A percentile compares a stretch with the other conserved stretches of the same genome.
phyloP scores from a whole-genome alignment of 2,888 invertebrate species.

The Synanthedon tipuliformis region DNA sequence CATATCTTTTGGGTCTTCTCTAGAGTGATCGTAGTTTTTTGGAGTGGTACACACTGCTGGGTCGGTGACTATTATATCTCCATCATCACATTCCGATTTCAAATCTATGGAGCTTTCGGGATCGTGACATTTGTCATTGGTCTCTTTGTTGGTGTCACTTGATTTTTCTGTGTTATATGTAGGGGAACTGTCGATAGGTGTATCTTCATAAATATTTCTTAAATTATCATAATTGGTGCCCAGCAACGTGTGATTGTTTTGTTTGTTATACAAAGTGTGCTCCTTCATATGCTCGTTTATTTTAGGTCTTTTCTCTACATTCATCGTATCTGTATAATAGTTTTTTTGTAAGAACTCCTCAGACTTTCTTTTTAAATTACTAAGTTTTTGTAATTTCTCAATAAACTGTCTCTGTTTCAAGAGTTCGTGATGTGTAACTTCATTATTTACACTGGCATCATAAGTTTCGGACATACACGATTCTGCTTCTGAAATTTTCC shows the following conservation, averaged over 20 bases:
- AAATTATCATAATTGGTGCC: constrained; percentile 40
- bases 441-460: constrained; percentile 32
- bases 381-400: constrained; percentile 56
- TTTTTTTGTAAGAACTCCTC: constrained; percentile 57
- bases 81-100: constrained; percentile 62
- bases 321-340: constrained; percentile 45
- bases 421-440: constrained; percentile 33
- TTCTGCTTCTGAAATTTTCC: constrained; percentile 38
- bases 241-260: constrained; percentile 31
- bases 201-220: constrained; percentile 48
- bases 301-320: constrained; percentile 53
- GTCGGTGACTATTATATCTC: constrained; percentile 57
- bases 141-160: constrained; percentile 26
- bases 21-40: constrained; percentile 40
- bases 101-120: constrained; percentile 37
- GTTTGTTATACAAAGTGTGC: constrained; percentile 24
- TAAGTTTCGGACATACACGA: constrained; percentile 39
- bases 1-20: constrained; percentile 42
- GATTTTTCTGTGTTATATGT: constrained; percentile 32
- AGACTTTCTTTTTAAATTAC: constrained; percentile 58
- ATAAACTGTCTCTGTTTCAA: constrained; percentile 54
- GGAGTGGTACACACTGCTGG: constrained; percentile 51
- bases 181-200: constrained; percentile 41
- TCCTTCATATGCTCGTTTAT: constrained; percentile 33
- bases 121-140: constrained; percentile 33